Evolutionary conservation across 2,888 invertebrate genomes (phyloP).

Genomic region (Lithosia quadra): DNA sequence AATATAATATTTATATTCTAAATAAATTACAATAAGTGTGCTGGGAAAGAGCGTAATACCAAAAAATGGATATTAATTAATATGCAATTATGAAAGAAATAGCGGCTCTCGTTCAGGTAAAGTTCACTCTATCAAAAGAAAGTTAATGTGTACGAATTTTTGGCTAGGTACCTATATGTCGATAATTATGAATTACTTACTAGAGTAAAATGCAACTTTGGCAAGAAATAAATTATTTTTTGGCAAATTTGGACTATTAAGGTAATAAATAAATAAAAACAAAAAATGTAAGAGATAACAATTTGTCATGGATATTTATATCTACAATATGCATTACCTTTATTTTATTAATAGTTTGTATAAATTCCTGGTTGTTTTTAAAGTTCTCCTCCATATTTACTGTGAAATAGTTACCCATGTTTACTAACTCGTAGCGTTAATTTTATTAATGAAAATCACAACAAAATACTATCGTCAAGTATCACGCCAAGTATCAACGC

Average conservation of each 20-base stretch:
- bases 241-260: too few species aligned
- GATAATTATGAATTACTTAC: too few species aligned
- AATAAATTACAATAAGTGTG: too few species aligned
- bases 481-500: constrained; percentile 37
- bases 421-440: constrained; percentile 23
- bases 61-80: neutral
- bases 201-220: too few species aligned
- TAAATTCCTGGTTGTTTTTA: constrained; percentile 90
- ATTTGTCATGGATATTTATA: neutral
- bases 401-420: constrained; percentile 88
- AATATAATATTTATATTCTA: too few species aligned
- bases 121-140: neutral
- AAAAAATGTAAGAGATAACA: neutral
- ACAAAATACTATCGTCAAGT: constrained; percentile 31
- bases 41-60: neutral
- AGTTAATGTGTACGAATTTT: too few species aligned
- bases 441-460: constrained; percentile 15
- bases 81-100: neutral
- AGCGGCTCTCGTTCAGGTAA: neutral
- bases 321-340: constrained; percentile 77
- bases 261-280: too few species aligned
- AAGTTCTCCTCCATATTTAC: constrained; percentile 90
- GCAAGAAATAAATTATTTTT: too few species aligned
- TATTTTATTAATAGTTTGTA: constrained; percentile 89
- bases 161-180: too few species aligned